phyloP scores from a whole-genome alignment of 2,797 vertebrate genomes.

The Novumbra hubbsi region DNA sequence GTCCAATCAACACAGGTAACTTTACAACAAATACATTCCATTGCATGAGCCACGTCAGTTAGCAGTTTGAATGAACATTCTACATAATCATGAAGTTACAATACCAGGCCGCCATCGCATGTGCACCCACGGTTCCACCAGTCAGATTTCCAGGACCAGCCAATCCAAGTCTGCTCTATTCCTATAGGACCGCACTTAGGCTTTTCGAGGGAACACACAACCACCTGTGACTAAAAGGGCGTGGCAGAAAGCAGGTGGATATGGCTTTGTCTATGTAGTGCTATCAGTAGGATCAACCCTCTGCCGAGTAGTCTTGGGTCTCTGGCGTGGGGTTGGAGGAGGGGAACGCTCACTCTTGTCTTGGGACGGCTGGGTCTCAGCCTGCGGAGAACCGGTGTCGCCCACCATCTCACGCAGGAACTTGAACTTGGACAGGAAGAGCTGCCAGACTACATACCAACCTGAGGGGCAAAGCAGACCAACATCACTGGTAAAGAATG shows the following conservation, averaged over 20 bases:
- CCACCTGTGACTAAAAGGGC: neutral
- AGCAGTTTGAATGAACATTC: too few relatives aligned
- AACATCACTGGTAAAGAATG: neutral
- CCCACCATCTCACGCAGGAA: slow-evolving; percentile 95
- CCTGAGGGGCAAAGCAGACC: slow-evolving; percentile 67
- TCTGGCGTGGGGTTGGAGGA: slow-evolving; percentile 63
- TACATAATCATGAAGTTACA: too few relatives aligned
- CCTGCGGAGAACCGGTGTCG: slow-evolving; percentile 86
- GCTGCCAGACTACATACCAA: slow-evolving; percentile 98
- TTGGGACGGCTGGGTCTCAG: slow-evolving; percentile 83
- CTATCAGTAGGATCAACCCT: slow-evolving; percentile 71
- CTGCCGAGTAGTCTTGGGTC: slow-evolving; percentile 81
- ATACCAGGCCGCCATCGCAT: too few relatives aligned
- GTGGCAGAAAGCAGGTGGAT: neutral
- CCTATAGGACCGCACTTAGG: too few relatives aligned
- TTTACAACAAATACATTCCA: too few relatives aligned
- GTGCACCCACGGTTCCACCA: too few relatives aligned
- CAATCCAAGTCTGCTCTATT: too few relatives aligned
- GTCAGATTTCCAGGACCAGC: too few relatives aligned
- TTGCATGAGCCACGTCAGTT: too few relatives aligned
- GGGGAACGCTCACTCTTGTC: slow-evolving; percentile 75
- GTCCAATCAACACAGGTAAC: too few relatives aligned
- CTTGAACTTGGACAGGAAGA: slow-evolving; percentile 98
- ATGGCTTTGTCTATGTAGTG: slow-evolving; percentile 42
- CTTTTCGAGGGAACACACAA: too few relatives aligned